These are phyloP conservation scores for Sinonovacula constricta DNA, from an alignment of 1,140 invertebrate genomes.

Conservation along the genomic window DNA sequence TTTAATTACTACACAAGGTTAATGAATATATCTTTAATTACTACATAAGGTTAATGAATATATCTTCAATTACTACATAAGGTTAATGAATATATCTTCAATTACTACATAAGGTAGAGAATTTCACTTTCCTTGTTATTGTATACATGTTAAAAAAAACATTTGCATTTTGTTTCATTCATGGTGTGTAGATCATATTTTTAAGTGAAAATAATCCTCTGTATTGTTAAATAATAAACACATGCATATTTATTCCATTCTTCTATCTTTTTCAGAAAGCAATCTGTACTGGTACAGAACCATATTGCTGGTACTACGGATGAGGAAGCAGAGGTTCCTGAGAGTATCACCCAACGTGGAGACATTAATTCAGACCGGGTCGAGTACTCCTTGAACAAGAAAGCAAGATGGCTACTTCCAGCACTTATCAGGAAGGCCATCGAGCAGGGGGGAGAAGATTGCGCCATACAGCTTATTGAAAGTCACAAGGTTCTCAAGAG, in stretches of 20 bases:
- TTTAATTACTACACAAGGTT: no score
- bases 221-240: background rate
- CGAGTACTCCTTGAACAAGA: slow-evolving; percentile 41
- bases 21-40: no score
- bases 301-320: background rate
- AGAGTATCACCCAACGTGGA: background rate
- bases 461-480: slow-evolving; percentile 32
- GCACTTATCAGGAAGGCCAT: slow-evolving; percentile 15
- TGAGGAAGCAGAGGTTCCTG: background rate
- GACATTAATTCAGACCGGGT: slow-evolving; percentile 8
- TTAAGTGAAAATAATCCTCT: background rate
- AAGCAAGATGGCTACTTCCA: slow-evolving; percentile 38
- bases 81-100: no score
- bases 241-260: background rate
- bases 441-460: background rate
- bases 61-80: no score
- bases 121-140: no score
- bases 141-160: no score
- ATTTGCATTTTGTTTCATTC: background rate
- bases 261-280: background rate
- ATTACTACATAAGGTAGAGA: no score
- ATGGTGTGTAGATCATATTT: background rate
- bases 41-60: no score
- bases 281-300: background rate
- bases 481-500: slow-evolving; percentile 8